phyloP scores from a whole-genome alignment of 1,140 invertebrate species.

The Papilio glaucus region DNA sequence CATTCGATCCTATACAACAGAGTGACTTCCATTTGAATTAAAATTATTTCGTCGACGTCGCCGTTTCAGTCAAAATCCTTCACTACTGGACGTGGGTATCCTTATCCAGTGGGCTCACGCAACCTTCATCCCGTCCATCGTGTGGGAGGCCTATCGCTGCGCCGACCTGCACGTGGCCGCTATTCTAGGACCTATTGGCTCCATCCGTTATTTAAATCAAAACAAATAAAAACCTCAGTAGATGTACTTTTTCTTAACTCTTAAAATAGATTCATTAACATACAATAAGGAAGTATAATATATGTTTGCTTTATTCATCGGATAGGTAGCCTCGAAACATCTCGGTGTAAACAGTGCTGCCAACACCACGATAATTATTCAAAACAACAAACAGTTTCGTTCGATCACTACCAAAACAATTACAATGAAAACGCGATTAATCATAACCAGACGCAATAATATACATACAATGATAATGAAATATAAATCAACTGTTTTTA shows the following conservation, averaged over 20 bases:
- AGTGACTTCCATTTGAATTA: too few relatives aligned
- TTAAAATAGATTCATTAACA: conserved; percentile 19
- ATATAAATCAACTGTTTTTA: neutral
- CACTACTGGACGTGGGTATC: too few relatives aligned
- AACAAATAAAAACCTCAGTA: neutral
- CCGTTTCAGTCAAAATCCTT: too few relatives aligned
- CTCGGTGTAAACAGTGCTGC: conserved; percentile 20
- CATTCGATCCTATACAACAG: too few relatives aligned
- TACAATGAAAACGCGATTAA: conserved; percentile 15
- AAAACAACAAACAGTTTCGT: conserved; percentile 30
- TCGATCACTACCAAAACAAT: conserved; percentile 12
- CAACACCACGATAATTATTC: conserved; percentile 20
- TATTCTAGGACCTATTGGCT: too few relatives aligned
- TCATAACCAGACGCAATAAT: neutral
- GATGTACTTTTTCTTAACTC: neutral
- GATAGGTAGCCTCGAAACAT: conserved; percentile 18
- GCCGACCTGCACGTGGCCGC: too few relatives aligned
- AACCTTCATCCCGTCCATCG: too few relatives aligned
- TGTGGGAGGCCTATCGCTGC: too few relatives aligned
- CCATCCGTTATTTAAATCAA: too few relatives aligned
- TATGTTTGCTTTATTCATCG: conserved; percentile 33
- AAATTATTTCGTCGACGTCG: too few relatives aligned
- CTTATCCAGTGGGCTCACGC: too few relatives aligned
- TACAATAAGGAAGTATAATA: conserved; percentile 24
- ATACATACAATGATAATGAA: conserved; percentile 5